Evolutionary conservation across 2,888 invertebrate species (phyloP), one percentile per base, ranked within the genome.

Genomic region (Biston stratarius): DNA sequence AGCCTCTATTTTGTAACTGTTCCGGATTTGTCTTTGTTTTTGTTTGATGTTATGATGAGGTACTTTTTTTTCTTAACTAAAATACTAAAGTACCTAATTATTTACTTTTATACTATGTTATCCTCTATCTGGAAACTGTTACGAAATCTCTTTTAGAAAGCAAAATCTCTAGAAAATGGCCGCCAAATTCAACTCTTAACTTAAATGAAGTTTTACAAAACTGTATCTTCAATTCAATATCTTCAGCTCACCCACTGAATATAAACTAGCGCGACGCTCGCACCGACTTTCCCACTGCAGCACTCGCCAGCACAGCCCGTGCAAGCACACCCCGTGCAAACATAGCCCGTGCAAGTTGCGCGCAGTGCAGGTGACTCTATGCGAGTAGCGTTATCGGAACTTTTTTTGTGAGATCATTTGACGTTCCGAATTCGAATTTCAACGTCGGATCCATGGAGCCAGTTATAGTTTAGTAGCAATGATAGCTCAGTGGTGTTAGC

Each of bases 221-320:
- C 66, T 61, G 62, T 42, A 63, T 49, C 44, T 40, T 65, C 48
- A 42, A 42, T 42, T 42, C 42, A 42, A 44, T 55, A 24, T 24
- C 24, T 24, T 24, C 24, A 24, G 24, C 3, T 24, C 24, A 24
- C 33, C 10, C 11, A 7, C 24, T 42, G 55, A 55, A 55, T 44
- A 3, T 24, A 42, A 44, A 24, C n/a, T 42, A 44, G 55, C 55
- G 33, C 34, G 24, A 5, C 40, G 53, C 10, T 34, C 40, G 55
- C 53, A 36, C 6, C 38, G 24, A 42, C 42, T 55, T 42, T 12
- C 15, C 3, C 36, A 52, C 52, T 42, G 12, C 3, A 11, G 12
- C 42, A 55, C 55, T 42, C 33, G 42, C 24, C 8, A 12, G 15
- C 12, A 40, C 40, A 24, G 6, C 36, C n/a, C 51, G n/a, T n/a